These are phyloP conservation scores for Scomber scombrus DNA, from an alignment of 2,113 vertebrate genomes.

Conservation along the genomic window DNA sequence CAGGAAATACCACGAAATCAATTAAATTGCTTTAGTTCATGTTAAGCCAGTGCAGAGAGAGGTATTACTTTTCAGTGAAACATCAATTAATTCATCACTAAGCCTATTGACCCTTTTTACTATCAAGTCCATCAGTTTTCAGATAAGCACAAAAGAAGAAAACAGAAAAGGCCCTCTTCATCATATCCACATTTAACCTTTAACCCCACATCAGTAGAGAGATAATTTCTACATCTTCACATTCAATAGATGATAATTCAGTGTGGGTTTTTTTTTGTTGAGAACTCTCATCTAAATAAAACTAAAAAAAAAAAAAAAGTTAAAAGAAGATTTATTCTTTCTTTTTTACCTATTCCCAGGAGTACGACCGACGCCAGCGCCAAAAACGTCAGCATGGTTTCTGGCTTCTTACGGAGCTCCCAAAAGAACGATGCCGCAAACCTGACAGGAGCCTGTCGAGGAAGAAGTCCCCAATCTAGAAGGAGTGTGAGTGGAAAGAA, in stretches of 20 bases:
- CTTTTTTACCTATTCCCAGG: conserved; percentile 83
- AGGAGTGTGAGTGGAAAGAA: conserved; percentile 51
- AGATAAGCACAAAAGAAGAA: conserved; percentile 14
- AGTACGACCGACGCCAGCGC: conserved; percentile 79
- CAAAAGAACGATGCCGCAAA: conserved; percentile 42
- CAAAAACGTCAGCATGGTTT: conserved; percentile 83
- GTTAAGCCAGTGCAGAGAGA: conserved; percentile 12
- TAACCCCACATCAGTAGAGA: conserved; percentile 36
- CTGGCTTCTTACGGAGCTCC: conserved; percentile 66
- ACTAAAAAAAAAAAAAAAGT: neutral
- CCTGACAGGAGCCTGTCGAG: conserved; percentile 53
- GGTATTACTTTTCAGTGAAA: conserved; percentile 9
- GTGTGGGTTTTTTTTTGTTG: neutral
- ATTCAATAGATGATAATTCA: conserved; percentile 3
- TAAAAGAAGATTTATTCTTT: neutral
- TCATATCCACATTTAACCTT: conserved; percentile 53
- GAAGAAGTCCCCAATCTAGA: conserved; percentile 63
- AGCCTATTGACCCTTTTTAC: conserved; percentile 36
- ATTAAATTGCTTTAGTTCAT: conserved; percentile 27
- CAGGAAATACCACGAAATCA: conserved; percentile 19
- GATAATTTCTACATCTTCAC: conserved; percentile 25
- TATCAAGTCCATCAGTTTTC: conserved; percentile 43
- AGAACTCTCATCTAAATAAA: conserved; percentile 28
- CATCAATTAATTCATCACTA: conserved; percentile 31
- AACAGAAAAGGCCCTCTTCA: conserved; percentile 6